Evolutionary conservation across 2,888 invertebrate species (phyloP).

Genomic region (Melanostoma mellinum): DNA sequence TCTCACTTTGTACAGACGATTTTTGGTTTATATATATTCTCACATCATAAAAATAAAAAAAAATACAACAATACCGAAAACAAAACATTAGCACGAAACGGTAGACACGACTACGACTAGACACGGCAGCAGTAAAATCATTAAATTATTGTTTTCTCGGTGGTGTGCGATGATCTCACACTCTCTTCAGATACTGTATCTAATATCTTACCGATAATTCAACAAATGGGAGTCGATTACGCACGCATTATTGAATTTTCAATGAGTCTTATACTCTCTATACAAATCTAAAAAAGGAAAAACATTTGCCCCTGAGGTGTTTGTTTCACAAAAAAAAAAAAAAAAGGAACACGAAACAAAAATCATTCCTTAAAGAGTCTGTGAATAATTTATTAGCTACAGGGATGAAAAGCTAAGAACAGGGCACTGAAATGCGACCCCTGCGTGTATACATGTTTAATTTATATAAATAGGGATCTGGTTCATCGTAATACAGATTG

Average conservation of each 20-base stretch:
- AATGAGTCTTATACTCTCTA: constrained; percentile 47
- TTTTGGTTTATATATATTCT: constrained; percentile 50
- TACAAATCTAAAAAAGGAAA: constrained; percentile 7
- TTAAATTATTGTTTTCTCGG: constrained; percentile 65
- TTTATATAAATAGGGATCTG: constrained; percentile 65
- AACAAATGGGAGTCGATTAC: constrained; percentile 72
- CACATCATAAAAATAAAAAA: constrained; percentile 52
- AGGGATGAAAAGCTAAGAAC: constrained; percentile 62
- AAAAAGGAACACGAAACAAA: constrained; percentile 1
- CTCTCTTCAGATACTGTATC: constrained; percentile 36
- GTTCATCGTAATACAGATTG: constrained; percentile 55
- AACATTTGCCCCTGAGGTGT: constrained; percentile 53
- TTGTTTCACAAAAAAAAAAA: constrained; percentile 41
- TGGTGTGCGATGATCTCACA: constrained; percentile 26
- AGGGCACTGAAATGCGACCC: constrained; percentile 63
- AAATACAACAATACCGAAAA: constrained; percentile 9
- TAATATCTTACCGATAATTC: constrained; percentile 42
- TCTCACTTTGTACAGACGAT: constrained; percentile 29
- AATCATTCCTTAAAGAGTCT: constrained; percentile 62
- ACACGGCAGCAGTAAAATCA: constrained; percentile 58
- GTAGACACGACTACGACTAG: too few species aligned
- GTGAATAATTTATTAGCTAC: constrained; percentile 72
- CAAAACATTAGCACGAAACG: constrained; percentile 1
- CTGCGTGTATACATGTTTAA: constrained; percentile 64
- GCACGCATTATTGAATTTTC: constrained; percentile 73